Evolutionary conservation across 2,888 invertebrate species (phyloP), one percentile per base, ranked within the genome.

Genomic region (Drosophila borborema): DNA sequence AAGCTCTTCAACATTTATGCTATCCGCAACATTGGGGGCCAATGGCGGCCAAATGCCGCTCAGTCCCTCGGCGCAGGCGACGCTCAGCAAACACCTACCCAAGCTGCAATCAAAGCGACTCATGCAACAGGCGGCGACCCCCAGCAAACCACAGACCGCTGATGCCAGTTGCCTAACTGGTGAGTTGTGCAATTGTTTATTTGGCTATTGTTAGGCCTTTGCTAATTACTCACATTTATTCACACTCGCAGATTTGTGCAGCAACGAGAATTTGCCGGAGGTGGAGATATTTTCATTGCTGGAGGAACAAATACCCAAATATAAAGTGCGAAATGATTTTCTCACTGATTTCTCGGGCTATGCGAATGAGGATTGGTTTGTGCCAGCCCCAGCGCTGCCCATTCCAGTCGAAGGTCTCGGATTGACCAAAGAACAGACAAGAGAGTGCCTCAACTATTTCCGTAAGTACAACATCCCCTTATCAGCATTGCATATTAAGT

Each of bases 391-490:
- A 77, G 97, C 97, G 75, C 94, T 98, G 80, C 95, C 96, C 82
- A 94, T 96, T 84, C 95, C 95, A 82, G 95, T 96, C 91, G 95
- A 95, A 82, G 97, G 97, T 90, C 94, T 96, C 89, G 96, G 96
- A 90, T 94, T 99, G 81, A 97, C 98, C 66, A 97, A 97, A 94
- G 98, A 98, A 93, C 98, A 98, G 94, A 97, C 98, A 94, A 96
- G 98, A 93, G 98, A 98, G 94, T 98, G 98, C 66, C 96, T 99
- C 90, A 98, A 98, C 95, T 99, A 99, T 94, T 99, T 99, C 94
- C 96, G 98, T 99, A 94, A 98, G 98, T 97, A 94, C 80, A 40
- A 94, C 80, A 40, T 45, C n/a, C n/a, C 28, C 6, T 56, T 62
- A n/a, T 46, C 23, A 23, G n/a, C 36, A 16, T 6, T 41, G 10